Base-by-base conservation (phyloP, 2,113 vertebrate species). In the Lagopus leucura region DNA sequence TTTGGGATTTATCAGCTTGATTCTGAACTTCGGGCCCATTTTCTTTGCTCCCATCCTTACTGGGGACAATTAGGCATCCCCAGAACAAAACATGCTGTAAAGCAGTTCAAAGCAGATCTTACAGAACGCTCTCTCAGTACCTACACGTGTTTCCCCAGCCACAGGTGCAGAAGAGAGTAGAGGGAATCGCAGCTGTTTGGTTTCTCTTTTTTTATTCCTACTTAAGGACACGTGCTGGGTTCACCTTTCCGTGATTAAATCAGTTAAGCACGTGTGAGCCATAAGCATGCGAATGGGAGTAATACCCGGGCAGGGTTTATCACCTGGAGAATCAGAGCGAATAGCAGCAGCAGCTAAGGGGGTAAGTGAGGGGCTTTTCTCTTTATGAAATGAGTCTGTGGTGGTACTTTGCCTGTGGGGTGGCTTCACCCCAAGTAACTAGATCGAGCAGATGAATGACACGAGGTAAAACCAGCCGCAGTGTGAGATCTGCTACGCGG, bases 361-460 rank as follows among this genome's bases (percentile, higher is more conserved):
- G 11, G 6, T 38, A 27, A 63, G 55, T 16, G 43, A 45, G 30
- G 42, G 60, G 22, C 0, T 25, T 69, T 47, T 3, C 4, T 6
- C 2, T 86, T 43, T n/a, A 2, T 5, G 10, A 8, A 40, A 25
- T 54, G 57, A 4, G 1, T 24, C 9, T 0, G 4, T 6, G 50
- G 74, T 5, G 64, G 8, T 7, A 2, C 34, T 4, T 17, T 17
- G 45, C 65, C 21, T 40, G 10, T 4, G 28, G 19, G 27, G 10
- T 15, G 30, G 58, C 13, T 58, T 32, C 30, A 20, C 55, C 30
- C 55, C 18, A 20, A n/a, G 20, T 58, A 58, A 58, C 55, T 18
- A 19, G 5, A 8, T 4, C 10, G 5, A 16, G 34, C 48, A 55
- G 13, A 18, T 0, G 2, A 7, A 17, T 9, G 7, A 1, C 22